Base-by-base conservation (phyloP, 2,797 vertebrate species). In the Gastrophryne carolinensis region DNA sequence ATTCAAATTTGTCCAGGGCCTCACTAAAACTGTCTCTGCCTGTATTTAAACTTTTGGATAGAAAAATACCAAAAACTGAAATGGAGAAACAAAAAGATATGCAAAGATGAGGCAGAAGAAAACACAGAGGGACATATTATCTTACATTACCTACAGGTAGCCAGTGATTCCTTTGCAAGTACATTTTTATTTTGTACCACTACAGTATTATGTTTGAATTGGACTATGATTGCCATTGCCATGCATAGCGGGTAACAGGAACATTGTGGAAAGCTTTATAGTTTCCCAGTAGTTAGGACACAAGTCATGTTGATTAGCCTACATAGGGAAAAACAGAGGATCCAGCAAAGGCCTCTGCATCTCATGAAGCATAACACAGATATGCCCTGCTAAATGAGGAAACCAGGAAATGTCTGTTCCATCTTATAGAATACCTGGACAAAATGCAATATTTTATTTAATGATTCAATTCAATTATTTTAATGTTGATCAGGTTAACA, bases 211-310 rank as follows among this genome's bases (percentile, higher is more conserved):
- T n/a, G n/a, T n/a, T n/a, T n/a, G n/a, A n/a, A n/a, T n/a, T n/a
- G n/a, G n/a, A 21, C 44, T 63, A 11, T 44, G 50, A 68, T 54
- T 39, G 17, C 39, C 49, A 41, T 30, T 69, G 52, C 24, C 29
- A 56, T 69, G 34, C 13, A 17, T 10, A 69, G 34, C n/a, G 26
- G 13, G 24, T 56, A 69, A 41, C 56, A 23, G 56, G 35, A 44
- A 29, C 47, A 30, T n/a, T 15, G n/a, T 37, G 24, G 19, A 39
- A 54, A 54, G 32, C 49, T 27, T 24, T 68, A 35, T 56, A 69
- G 50, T 69, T 56, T 69, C 66, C 12, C 50, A 39, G 65, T 54
- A 68, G 54, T 32, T 68, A 56, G 65, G 50, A 39, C 30, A 54
- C 49, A 67, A 68, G 50, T 56, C 32, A 54, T 12, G 24, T 56